A percentile compares a stretch with the other conserved stretches of the same genome.
Evolutionary conservation across 2,113 vertebrate genomes (phyloP).

Genomic region (Carettochelys insculpta): DNA sequence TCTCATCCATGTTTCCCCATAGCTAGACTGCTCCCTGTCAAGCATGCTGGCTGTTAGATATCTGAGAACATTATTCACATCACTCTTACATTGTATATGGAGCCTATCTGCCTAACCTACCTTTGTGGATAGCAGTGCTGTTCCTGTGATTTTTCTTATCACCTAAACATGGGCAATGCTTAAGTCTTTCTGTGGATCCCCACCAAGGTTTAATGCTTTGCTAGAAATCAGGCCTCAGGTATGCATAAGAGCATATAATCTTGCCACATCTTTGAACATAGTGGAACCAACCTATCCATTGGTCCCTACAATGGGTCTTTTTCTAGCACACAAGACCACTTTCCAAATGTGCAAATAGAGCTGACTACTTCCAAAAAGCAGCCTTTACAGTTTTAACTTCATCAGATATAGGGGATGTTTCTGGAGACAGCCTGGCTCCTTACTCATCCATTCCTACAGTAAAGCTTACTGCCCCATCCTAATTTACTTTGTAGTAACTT

Average conservation of each 20-base stretch:
- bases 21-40: neutral
- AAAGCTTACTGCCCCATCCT: neutral
- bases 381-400: neutral
- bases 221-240: neutral
- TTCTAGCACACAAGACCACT: neutral
- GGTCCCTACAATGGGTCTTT: neutral
- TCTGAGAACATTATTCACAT: too few species aligned
- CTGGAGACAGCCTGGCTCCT: too few species aligned
- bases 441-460: neutral
- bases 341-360: neutral
- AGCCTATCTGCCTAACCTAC: neutral
- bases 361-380: neutral
- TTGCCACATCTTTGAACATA: neutral
- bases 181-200: neutral
- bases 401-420: neutral
- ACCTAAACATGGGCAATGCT: neutral
- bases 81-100: neutral
- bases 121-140: neutral
- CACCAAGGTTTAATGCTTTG: neutral
- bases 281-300: neutral
- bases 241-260: neutral
- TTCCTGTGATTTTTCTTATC: neutral
- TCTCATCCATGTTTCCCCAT: neutral
- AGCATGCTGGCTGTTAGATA: neutral
- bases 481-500: neutral